Evolutionary conservation across 2,797 vertebrate genomes (phyloP).

Genomic region (Lycodopsis pacificus): DNA sequence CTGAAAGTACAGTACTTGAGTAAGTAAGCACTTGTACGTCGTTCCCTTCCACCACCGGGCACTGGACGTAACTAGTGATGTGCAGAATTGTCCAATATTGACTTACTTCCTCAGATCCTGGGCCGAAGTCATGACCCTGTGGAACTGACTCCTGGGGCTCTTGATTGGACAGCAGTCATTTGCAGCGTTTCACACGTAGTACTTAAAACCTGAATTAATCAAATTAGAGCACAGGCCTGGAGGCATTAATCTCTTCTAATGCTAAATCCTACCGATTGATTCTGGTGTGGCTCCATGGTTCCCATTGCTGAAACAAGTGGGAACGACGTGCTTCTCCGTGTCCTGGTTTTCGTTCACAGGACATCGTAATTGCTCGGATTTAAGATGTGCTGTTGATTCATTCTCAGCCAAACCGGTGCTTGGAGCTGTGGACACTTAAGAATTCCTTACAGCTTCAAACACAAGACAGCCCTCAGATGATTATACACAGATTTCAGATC

Average conservation of each 20-base stretch:
- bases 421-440: constrained; percentile 25
- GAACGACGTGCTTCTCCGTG: neutral
- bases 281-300: neutral
- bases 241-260: neutral
- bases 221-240: neutral
- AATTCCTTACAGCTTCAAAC: constrained; percentile 16
- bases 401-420: constrained; percentile 37
- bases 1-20: neutral
- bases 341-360: constrained; percentile 11
- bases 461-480: constrained; percentile 35
- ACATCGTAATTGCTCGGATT: constrained; percentile 22
- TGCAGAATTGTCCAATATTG: neutral
- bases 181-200: neutral
- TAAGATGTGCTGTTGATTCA: constrained; percentile 24
- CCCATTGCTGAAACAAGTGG: neutral
- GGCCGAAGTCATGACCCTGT: neutral
- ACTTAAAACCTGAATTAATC: neutral
- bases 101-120: neutral
- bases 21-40: neutral
- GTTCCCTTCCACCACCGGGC: neutral
- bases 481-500: constrained; percentile 25
- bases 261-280: neutral
- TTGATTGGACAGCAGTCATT: neutral
- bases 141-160: neutral
- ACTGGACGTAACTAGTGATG: neutral